Evolutionary conservation across 2,113 vertebrate species (phyloP).

Genomic region (Corapipo altera): DNA sequence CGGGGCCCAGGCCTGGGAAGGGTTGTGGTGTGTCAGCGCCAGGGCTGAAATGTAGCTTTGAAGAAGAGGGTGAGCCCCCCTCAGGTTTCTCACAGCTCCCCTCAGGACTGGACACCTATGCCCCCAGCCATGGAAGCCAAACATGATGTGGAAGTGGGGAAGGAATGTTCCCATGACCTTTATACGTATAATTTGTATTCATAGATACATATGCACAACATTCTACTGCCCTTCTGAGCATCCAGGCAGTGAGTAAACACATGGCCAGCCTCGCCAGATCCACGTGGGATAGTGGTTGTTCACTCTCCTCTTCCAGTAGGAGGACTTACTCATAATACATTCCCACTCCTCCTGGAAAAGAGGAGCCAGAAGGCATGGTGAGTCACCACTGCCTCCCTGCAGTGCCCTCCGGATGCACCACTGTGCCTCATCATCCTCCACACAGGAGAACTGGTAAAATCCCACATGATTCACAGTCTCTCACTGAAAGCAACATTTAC

Average conservation of each 20-base stretch:
- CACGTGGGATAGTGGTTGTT: not conserved
- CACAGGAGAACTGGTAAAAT: not conserved
- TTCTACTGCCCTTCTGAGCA: not conserved
- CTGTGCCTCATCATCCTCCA: not conserved
- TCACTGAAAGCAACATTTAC: not conserved
- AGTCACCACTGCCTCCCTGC: not conserved
- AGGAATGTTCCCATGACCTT: not conserved
- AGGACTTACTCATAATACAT: not conserved
- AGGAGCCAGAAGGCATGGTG: not conserved
- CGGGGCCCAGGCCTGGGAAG: not conserved
- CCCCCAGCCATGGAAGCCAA: not conserved
- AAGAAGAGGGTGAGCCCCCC: not conserved
- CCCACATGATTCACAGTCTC: not conserved
- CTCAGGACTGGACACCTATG: not conserved
- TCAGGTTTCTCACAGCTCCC: not conserved
- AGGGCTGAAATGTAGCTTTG: not conserved
- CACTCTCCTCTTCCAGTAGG: not conserved
- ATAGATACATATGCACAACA: not conserved
- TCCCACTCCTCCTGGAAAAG: not conserved
- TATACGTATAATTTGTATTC: not conserved
- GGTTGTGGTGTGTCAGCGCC: too few relatives aligned
- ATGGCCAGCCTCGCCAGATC: not conserved
- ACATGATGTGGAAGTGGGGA: not conserved
- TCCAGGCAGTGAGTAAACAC: not conserved
- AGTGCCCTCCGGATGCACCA: rapidly evolving